Evolutionary conservation across 2,113 vertebrate genomes (phyloP).

Genomic region (Spea multiplicata): DNA sequence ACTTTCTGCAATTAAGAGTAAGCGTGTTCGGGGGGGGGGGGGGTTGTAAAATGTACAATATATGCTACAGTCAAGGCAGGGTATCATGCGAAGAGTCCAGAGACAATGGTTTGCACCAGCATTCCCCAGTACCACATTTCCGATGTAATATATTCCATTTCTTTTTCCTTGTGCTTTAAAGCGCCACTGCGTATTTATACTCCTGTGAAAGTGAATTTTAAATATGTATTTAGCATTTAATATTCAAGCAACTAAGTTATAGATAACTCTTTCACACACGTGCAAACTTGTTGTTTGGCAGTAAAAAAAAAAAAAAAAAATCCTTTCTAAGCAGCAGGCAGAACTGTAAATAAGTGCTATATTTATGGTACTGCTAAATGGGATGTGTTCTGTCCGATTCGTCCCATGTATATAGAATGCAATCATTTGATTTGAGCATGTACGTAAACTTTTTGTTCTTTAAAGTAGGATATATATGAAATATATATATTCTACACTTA

Average conservation of each 20-base stretch:
- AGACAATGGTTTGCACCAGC: constrained; percentile 60
- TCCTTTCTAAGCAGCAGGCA: constrained; percentile 57
- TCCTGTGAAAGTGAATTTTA: constrained; percentile 70
- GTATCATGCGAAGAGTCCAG: constrained; percentile 56
- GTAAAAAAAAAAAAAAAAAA: constrained; percentile 51
- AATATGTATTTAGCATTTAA: constrained; percentile 67
- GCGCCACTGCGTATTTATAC: constrained; percentile 61
- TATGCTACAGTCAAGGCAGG: constrained; percentile 56
- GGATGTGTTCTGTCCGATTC: constrained; percentile 55
- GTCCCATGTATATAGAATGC: constrained; percentile 70
- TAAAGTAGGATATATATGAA: constrained; percentile 61
- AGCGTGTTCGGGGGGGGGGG: too few relatives aligned
- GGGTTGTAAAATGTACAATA: constrained; percentile 29
- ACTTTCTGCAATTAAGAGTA: background rate
- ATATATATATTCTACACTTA: background rate
- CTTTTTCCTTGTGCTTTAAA: constrained; percentile 49
- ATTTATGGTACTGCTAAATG: constrained; percentile 77
- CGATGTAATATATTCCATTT: constrained; percentile 68
- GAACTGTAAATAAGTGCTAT: constrained; percentile 67
- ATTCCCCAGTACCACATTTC: constrained; percentile 46
- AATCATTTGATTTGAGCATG: constrained; percentile 64
- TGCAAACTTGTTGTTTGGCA: constrained; percentile 48
- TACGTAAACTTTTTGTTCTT: constrained; percentile 66
- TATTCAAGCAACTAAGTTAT: constrained; percentile 69
- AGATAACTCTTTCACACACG: constrained; percentile 62